Evolutionary conservation across 2,797 vertebrate genomes (phyloP), one percentile per base, ranked within the genome.

Genomic region (Etheostoma nigrum): DNA sequence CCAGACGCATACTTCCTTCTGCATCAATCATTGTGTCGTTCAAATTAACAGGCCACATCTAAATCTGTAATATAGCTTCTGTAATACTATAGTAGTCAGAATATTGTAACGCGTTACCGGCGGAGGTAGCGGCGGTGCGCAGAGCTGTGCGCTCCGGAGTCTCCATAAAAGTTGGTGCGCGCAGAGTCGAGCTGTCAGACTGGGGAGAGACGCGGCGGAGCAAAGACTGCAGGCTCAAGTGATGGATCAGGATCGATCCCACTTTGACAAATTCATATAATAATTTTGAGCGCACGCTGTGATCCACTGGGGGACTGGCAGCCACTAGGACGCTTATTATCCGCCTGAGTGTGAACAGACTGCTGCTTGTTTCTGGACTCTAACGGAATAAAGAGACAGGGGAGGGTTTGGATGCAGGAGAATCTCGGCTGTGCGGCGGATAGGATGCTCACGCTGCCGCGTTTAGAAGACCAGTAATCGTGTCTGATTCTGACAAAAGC

Each of bases 151-250:
- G 89, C 90, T 77, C 75, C 42, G 72, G 87, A 81, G 78, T 89
- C 88, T 84, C 88, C 85, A 89, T 90, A 93, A 93, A 92, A 93
- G 92, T 93, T 93, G 51, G 78, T 67, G 91, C 85, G 86, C 87
- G 1, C 87, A 12, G 73, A 78, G 83, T 76, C 0, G 61, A 80
- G 83, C 85, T 66, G 91, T 86, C 89, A 91, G 87, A 91, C 54
- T 15, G 81, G 45, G 79, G 27, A 33, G 80, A 84, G 83, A 63
- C 79, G 83, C 86, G 68, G 82, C 62, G 67, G 76, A 79, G 88
- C 58, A 1, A 12, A 74, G 59, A 84, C 62, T 5, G 58, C 74
- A 49, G 62, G 40, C 73, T 61, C 18, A 16, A 70, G 63, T 60
- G 67, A 79, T 15, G 23, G 76, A 81, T 55, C 48, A 1, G 70